These are phyloP conservation scores for Stenolophus ochropezus DNA, from an alignment of 2,888 invertebrate genomes.

Conservation along the genomic window DNA sequence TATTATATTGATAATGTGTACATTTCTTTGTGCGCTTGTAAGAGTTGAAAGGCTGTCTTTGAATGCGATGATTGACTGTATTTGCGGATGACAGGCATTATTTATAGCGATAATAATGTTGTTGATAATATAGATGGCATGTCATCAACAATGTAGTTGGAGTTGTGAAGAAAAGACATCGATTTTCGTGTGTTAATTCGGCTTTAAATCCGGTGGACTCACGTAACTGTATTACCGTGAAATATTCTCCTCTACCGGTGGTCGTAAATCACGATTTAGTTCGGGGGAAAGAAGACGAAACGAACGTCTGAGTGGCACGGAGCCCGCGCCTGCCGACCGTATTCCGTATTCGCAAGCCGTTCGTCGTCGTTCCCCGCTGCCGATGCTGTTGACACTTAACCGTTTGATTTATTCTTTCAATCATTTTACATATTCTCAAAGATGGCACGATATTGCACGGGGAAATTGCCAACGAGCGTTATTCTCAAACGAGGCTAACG, in stretches of 20 bases:
- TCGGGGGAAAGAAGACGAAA: slow-evolving; percentile 53
- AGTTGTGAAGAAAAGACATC: slow-evolving; percentile 37
- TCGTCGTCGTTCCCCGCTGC: not conserved
- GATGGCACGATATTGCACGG: slow-evolving; percentile 30
- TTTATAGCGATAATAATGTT: slow-evolving; percentile 13
- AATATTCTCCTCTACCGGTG: slow-evolving; percentile 55
- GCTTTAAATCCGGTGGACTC: slow-evolving; percentile 47
- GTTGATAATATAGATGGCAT: slow-evolving; percentile 13
- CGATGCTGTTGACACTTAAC: slow-evolving; percentile 66
- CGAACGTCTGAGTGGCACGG: slow-evolving; percentile 52
- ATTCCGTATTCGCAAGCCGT: slow-evolving; percentile 40
- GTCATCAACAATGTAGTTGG: slow-evolving; percentile 20
- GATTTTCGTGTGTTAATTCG: slow-evolving; percentile 49
- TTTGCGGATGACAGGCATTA: not conserved
- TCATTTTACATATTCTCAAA: slow-evolving; percentile 65
- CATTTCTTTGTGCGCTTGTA: not conserved
- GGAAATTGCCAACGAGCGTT: slow-evolving; percentile 2
- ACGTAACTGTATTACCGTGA: slow-evolving; percentile 57
- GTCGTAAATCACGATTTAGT: slow-evolving; percentile 58
- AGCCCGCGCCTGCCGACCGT: slow-evolving; percentile 12
- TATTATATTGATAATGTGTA: not conserved
- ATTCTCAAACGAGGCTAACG: not conserved
- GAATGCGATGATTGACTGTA: not conserved
- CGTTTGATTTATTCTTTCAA: slow-evolving; percentile 67
- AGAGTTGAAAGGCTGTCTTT: not conserved